Base-by-base conservation (phyloP, 2,113 vertebrate species). In the Seriola dumerili region DNA sequence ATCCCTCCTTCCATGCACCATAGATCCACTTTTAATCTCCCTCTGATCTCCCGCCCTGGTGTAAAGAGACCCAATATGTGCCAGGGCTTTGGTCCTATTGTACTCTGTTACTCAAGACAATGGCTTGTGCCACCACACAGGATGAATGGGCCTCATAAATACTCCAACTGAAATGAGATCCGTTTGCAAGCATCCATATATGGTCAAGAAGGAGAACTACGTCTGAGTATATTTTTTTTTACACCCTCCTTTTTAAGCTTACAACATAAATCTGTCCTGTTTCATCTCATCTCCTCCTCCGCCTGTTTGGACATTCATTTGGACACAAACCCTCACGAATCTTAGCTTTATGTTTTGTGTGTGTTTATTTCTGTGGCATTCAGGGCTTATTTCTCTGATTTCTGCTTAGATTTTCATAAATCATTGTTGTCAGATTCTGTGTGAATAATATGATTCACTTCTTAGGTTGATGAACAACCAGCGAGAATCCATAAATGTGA, bases 1-100 rank as follows among this genome's bases (percentile, higher is more conserved):
- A 23, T 72, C 55, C 25, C 34, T 61, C 36, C 61, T 59, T 70
- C 44, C 69, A 40, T 78, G 80, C 25, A 11, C 78, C 80, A 91
- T 80, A 87, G 88, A 90, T 87, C 74, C 84, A 82, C 76, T 83
- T 92, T 90, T 87, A 88, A 90, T 88, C 87, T 88, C 63, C 48
- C n/a, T 80, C 57, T 85, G 85, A 91, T 92, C 85, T 85, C 55
- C 66, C 46, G 6, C 16, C 25, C 52, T n/a, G 68, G 74, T 74
- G 69, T 71, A 80, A 81, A 83, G 68, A 64, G 52, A 77, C 55
- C 85, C 61, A 67, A 66, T 83, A 87, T 46, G 46, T 46, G 25
- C 19, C 74, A 21, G 64, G 12, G 59, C 61, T 73, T 67, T 62
- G 61, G 85, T 69, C 54, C 63, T 77, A 67, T 69, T 85, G 67